Evolutionary conservation across 1,140 invertebrate genomes (phyloP).

Genomic region (Grapholita molesta): DNA sequence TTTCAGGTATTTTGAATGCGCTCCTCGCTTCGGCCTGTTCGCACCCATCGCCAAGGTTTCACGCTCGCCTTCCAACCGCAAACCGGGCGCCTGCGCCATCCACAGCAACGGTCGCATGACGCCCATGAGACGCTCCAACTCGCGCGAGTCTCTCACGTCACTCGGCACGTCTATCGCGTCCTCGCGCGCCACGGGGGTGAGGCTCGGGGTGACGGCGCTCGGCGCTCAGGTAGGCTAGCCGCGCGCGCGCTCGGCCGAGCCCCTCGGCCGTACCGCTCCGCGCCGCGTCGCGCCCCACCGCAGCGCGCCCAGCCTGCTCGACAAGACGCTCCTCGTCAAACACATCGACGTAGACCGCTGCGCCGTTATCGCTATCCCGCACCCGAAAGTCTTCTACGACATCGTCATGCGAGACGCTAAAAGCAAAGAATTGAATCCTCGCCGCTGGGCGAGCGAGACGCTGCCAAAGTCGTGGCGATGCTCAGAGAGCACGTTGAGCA

Average conservation of each 20-base stretch:
- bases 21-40: conserved; percentile 94
- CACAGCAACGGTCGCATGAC: conserved; percentile 81
- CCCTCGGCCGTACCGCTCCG: conserved; percentile 47
- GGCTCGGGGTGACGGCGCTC: conserved; percentile 85
- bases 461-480: conserved; percentile 70
- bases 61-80: conserved; percentile 87
- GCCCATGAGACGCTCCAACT: conserved; percentile 85
- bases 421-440: conserved; percentile 45
- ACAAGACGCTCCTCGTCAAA: conserved; percentile 67
- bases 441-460: conserved; percentile 58
- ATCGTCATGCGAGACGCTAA: conserved; percentile 54
- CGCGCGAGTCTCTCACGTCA: conserved; percentile 91
- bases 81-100: conserved; percentile 81
- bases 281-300: conserved; percentile 42
- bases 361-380: conserved; percentile 67
- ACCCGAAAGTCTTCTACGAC: conserved; percentile 65
- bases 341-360: conserved; percentile 65
- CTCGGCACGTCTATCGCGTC: conserved; percentile 85
- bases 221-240: conserved; percentile 84
- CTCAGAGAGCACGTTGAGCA: conserved; percentile 63
- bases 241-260: conserved; percentile 71
- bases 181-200: conserved; percentile 69
- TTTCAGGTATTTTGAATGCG: conserved; percentile 96
- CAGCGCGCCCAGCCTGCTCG: conserved; percentile 57
- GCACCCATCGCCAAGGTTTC: conserved; percentile 93